Conservation (phyloP, 2,888 invertebrate species). For the Hyles lineata region DNA sequence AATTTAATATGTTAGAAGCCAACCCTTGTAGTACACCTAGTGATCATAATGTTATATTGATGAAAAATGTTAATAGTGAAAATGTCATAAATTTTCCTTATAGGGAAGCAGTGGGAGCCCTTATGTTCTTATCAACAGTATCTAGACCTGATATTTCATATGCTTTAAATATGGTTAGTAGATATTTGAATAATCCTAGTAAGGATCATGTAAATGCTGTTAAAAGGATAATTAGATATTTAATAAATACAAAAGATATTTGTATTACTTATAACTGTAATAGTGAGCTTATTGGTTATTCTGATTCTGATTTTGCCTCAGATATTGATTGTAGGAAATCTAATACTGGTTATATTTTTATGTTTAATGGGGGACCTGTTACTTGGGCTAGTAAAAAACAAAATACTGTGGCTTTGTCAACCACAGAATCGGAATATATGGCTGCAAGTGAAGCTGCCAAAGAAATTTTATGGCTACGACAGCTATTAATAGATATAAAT, state of each 20-base stretch:
- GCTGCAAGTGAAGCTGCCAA: conserved; percentile 41
- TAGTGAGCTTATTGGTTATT: conserved; percentile 41
- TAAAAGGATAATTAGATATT: conserved; percentile 44
- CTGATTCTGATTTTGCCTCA: conserved; percentile 45
- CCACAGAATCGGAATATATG: conserved; percentile 41
- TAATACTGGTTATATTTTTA: conserved; percentile 46
- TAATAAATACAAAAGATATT: conserved; percentile 42
- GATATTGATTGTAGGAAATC: conserved; percentile 47
- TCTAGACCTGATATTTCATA: conserved; percentile 39
- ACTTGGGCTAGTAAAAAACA: conserved; percentile 44
- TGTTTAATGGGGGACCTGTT: conserved; percentile 46
- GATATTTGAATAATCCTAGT: conserved; percentile 30
- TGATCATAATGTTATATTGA: conserved; percentile 35
- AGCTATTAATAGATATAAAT: conserved; percentile 36
- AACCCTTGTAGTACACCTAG: conserved; percentile 36
- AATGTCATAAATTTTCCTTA: conserved; percentile 35
- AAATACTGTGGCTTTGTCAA: conserved; percentile 39
- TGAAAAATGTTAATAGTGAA: conserved; percentile 34
- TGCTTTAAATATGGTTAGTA: conserved; percentile 40
- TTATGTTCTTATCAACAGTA: conserved; percentile 42
- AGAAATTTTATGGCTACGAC: conserved; percentile 38
- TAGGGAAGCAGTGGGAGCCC: conserved; percentile 41
- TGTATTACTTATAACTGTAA: conserved; percentile 41
- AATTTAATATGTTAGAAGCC: conserved; percentile 42
- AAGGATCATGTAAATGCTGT: conserved; percentile 39